phyloP scores from a whole-genome alignment of 1,140 invertebrate species.

The Eupristina koningsbergeri region DNA sequence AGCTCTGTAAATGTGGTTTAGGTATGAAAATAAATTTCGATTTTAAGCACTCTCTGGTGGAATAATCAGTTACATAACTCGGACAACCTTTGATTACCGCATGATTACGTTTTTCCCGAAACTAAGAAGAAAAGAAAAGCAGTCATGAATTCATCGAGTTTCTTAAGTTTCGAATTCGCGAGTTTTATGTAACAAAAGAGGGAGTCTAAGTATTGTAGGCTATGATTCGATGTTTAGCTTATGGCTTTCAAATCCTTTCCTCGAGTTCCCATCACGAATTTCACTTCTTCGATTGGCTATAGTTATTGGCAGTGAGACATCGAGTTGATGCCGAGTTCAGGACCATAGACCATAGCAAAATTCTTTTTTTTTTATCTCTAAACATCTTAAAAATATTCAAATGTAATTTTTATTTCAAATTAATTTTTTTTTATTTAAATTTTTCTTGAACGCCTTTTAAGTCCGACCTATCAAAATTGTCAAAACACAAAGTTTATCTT shows the following conservation, averaged over 20 bases:
- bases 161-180: conserved; percentile 12
- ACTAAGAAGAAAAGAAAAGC: not conserved
- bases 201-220: not conserved
- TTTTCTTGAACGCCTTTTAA: no score
- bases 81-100: conserved; percentile 36
- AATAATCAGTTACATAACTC: not conserved
- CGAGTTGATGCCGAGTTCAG: not conserved
- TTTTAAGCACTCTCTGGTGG: not conserved
- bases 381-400: no score
- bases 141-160: not conserved
- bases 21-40: no score
- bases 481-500: no score
- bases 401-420: no score
- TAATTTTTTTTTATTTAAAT: no score
- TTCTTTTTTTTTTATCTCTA: no score
- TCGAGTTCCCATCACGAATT: not conserved
- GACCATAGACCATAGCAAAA: not conserved
- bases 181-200: conserved; percentile 28
- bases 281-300: conserved; percentile 13
- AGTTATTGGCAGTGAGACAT: not conserved
- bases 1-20: no score
- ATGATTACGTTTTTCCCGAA: not conserved
- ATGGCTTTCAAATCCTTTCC: not conserved
- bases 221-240: not conserved
- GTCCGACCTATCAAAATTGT: no score